Evolutionary conservation across 1,140 invertebrate species (phyloP).

Genomic region (Adelges cooleyi): DNA sequence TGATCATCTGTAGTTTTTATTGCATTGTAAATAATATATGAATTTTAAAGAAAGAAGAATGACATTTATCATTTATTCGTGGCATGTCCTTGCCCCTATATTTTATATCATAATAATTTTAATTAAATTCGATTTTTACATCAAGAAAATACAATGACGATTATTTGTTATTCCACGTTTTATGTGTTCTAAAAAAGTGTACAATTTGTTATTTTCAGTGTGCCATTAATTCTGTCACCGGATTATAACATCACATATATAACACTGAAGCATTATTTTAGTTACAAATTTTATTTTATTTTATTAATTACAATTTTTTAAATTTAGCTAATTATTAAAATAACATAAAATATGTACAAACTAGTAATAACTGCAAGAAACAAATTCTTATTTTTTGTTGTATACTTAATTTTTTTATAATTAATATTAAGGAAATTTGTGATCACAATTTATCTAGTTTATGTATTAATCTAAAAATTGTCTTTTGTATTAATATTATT

Average conservation of each 20-base stretch:
- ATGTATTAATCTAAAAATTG: background rate
- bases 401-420: conserved; percentile 4
- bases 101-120: background rate
- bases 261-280: background rate
- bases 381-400: background rate
- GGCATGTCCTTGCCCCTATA: too few species aligned
- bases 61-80: too few species aligned
- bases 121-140: background rate
- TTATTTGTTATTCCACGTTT: background rate
- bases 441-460: conserved; percentile 7
- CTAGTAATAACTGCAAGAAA: too few species aligned
- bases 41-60: too few species aligned
- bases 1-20: too few species aligned
- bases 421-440: conserved; percentile 14
- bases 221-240: conserved; percentile 14
- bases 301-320: too few species aligned
- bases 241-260: conserved; percentile 18
- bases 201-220: conserved; percentile 20
- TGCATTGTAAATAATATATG: too few species aligned
- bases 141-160: background rate
- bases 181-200: background rate
- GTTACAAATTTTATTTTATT: too few species aligned
- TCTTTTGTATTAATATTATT: background rate
- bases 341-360: too few species aligned
- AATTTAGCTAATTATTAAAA: too few species aligned